These are phyloP conservation scores for Hipparchia semele DNA, from an alignment of 2,888 invertebrate genomes.

Conservation along the genomic window DNA sequence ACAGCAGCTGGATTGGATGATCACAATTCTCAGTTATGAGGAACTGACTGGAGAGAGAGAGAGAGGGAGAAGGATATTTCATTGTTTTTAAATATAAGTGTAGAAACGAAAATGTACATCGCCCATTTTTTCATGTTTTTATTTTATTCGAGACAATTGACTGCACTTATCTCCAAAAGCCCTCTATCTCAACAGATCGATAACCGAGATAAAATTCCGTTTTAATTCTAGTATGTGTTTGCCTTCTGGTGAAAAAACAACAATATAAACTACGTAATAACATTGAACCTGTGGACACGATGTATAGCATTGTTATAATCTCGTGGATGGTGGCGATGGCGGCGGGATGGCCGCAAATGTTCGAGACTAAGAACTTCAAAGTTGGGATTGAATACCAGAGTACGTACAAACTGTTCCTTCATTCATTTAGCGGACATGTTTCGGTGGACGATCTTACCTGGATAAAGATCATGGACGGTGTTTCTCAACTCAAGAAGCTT, in stretches of 20 bases:
- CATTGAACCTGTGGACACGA: slow-evolving; percentile 9
- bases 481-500: too few species aligned
- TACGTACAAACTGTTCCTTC: slow-evolving; percentile 48
- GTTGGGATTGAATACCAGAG: slow-evolving; percentile 75
- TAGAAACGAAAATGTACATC: not conserved
- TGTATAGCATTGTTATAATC: slow-evolving; percentile 37
- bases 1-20: too few species aligned
- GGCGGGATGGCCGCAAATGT: slow-evolving; percentile 51
- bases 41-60: too few species aligned
- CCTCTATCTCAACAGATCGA: slow-evolving; percentile 33
- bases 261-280: not conserved
- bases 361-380: slow-evolving; percentile 59
- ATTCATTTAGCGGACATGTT: not conserved
- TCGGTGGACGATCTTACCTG: too few species aligned
- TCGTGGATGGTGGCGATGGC: slow-evolving; percentile 49
- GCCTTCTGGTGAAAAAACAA: slow-evolving; percentile 19
- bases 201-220: slow-evolving; percentile 26
- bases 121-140: not conserved
- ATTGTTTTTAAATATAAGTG: not conserved
- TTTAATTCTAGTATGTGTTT: slow-evolving; percentile 35
- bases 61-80: too few species aligned
- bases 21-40: too few species aligned
- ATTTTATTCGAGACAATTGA: not conserved
- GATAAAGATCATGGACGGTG: too few species aligned
- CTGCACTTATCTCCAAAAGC: slow-evolving; percentile 7